Evolutionary conservation across 2,797 vertebrate genomes (phyloP), one percentile per base, ranked within the genome.

Genomic region (Antennarius maculatus): DNA sequence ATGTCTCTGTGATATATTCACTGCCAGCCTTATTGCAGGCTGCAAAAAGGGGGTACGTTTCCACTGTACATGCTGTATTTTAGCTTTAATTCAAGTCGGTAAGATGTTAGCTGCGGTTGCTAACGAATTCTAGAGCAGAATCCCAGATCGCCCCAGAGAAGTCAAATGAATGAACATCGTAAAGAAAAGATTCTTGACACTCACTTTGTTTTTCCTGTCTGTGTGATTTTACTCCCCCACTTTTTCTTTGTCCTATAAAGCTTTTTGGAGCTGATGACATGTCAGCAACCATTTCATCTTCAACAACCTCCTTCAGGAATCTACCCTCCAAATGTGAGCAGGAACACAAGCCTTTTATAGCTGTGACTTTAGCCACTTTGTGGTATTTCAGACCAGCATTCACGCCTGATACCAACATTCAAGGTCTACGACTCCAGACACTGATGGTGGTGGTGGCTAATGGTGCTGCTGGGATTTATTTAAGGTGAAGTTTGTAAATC

Each of bases 1-100:
- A 69, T 4, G 28, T 66, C 61, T 60, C 28, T 61, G 59, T 66
- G 64, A 81, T 70, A 28, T 57, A 64, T 67, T 43, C 51, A 18
- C 27, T 23, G 54, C 37, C 13, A 14, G 17, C 14, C 48, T 71
- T 23, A 41, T 41, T 47, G 48, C 64, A 64, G 3, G 18, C 57
- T 55, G 53, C 17, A 39, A n/a, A n/a, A n/a, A n/a, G 18, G 4
- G 48, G 23, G 45, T 52, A n/a, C 10, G 23, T 48, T 49, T 57
- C 13, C 11, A 39, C 41, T 28, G 39, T 12, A 23, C 23, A 23
- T 23, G 23, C 7, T 53, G 29, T 0, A 7, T 27, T 41, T 3
- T 15, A 13, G 6, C 27, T 39, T 42, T 6, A 49, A 67, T 28
- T 23, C 9, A 27, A 3, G 34, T 12, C 41, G 39, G 6, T 31